These are phyloP conservation scores for Cremastinae sp. DNA, from an alignment of 2,888 invertebrate species.

Conservation along the genomic window DNA sequence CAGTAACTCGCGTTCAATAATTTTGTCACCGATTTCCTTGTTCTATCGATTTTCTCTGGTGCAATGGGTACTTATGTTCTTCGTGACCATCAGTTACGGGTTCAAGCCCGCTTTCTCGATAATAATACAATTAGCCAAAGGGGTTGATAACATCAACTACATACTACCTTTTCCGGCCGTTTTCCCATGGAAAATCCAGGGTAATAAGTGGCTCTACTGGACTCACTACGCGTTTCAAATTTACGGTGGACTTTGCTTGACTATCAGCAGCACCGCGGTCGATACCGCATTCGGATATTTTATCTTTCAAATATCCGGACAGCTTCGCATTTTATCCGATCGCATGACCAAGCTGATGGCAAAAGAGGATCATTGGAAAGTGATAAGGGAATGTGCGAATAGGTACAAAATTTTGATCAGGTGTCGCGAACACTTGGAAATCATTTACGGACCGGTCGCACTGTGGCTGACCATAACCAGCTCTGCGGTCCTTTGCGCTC, in stretches of 20 bases:
- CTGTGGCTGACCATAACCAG: slow-evolving; percentile 51
- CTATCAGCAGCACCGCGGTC: background rate
- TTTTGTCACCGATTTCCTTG: slow-evolving; percentile 30
- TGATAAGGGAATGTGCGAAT: slow-evolving; percentile 46
- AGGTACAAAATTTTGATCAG: slow-evolving; percentile 47
- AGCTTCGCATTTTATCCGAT: slow-evolving; percentile 53
- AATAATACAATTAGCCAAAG: no score
- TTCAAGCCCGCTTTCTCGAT: no score
- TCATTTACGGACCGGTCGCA: slow-evolving; percentile 56
- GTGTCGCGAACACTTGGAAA: slow-evolving; percentile 47
- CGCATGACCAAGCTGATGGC: slow-evolving; percentile 30
- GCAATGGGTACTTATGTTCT: slow-evolving; percentile 3
- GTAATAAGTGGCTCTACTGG: slow-evolving; percentile 45
- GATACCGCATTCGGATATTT: slow-evolving; percentile 57
- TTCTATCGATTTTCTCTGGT: slow-evolving; percentile 31
- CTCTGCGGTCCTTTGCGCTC: slow-evolving; percentile 50
- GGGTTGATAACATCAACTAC: no score
- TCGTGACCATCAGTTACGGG: slow-evolving; percentile 20
- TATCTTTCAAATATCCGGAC: slow-evolving; percentile 57
- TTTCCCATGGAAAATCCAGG: no score
- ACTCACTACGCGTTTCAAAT: slow-evolving; percentile 48
- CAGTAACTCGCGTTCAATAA: slow-evolving; percentile 18
- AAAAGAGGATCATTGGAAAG: slow-evolving; percentile 18
- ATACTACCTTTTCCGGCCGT: no score
- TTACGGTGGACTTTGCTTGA: slow-evolving; percentile 25